phyloP scores from a whole-genome alignment of 2,888 invertebrate genomes.

The Drosophila anomalata region DNA sequence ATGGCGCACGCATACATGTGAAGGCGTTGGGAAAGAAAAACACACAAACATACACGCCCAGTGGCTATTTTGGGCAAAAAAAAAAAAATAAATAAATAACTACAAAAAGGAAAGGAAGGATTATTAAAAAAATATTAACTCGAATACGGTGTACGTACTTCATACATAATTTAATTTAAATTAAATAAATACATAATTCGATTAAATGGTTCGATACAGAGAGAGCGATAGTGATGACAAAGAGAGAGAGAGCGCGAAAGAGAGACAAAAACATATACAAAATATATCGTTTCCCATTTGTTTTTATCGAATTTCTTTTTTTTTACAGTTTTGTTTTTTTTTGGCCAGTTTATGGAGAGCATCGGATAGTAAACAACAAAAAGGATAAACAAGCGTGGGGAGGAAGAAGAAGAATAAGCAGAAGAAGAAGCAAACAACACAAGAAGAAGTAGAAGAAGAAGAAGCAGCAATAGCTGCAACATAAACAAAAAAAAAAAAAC shows the following conservation, averaged over 20 bases:
- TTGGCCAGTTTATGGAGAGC: not conserved
- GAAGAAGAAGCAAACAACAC: not conserved
- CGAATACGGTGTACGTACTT: constrained; percentile 1
- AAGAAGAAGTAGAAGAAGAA: not conserved
- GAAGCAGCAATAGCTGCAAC: constrained; percentile 7
- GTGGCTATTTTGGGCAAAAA: constrained; percentile 3
- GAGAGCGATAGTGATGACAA: not conserved
- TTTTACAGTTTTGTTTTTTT: not conserved
- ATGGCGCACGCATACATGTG: constrained; percentile 37
- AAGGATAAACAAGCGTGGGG: not conserved
- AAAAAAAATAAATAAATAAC: not conserved
- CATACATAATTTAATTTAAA: not conserved
- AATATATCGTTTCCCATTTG: not conserved
- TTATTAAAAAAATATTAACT: not conserved
- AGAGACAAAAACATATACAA: not conserved
- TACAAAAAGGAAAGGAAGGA: not conserved
- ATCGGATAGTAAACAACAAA: not conserved
- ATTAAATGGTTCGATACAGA: not conserved
- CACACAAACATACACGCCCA: constrained; percentile 19
- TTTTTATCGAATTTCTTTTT: not conserved
- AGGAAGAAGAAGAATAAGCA: not conserved
- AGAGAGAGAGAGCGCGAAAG: not conserved
- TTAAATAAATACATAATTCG: not conserved
- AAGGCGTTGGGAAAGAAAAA: constrained; percentile 20
- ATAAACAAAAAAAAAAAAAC: constrained; percentile 19